A percentile compares a stretch with the other conserved stretches of the same genome.
These are phyloP conservation scores for Neoniphon sammara DNA, from an alignment of 2,797 vertebrate species.

Conservation along the genomic window DNA sequence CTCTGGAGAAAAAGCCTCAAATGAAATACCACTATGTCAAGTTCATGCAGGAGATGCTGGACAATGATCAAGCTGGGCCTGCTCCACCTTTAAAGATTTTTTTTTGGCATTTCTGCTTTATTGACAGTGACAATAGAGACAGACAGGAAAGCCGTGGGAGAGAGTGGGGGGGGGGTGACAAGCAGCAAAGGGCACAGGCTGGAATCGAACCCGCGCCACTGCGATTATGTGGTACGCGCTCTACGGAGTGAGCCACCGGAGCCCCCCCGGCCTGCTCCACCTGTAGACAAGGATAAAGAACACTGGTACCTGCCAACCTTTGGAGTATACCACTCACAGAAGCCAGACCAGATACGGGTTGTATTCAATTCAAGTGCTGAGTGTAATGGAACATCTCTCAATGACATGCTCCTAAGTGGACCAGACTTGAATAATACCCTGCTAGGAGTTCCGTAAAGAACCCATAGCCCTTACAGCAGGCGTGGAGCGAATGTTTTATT, in stretches of 20 bases:
- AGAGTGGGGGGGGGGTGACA: too few relatives aligned
- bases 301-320: constrained; percentile 33
- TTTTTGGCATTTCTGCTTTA: too few relatives aligned
- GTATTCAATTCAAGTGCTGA: constrained; percentile 9
- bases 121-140: too few relatives aligned
- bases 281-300: neutral
- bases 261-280: too few relatives aligned
- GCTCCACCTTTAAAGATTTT: neutral
- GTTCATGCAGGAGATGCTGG: constrained; percentile 28
- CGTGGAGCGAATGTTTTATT: constrained; percentile 19
- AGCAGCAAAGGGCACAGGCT: too few relatives aligned
- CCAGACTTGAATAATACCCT: too few relatives aligned
- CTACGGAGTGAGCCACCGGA: too few relatives aligned
- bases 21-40: constrained; percentile 14
- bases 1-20: neutral
- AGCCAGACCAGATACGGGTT: neutral
- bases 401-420: too few relatives aligned
- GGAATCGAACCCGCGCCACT: too few relatives aligned
- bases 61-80: constrained; percentile 13
- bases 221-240: too few relatives aligned
- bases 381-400: neutral
- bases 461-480: neutral
- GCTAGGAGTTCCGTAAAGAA: constrained; percentile 4
- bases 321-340: neutral
- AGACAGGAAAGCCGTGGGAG: too few relatives aligned